Base-by-base conservation (phyloP, 2,797 vertebrate genomes). In the Astyanax mexicanus region DNA sequence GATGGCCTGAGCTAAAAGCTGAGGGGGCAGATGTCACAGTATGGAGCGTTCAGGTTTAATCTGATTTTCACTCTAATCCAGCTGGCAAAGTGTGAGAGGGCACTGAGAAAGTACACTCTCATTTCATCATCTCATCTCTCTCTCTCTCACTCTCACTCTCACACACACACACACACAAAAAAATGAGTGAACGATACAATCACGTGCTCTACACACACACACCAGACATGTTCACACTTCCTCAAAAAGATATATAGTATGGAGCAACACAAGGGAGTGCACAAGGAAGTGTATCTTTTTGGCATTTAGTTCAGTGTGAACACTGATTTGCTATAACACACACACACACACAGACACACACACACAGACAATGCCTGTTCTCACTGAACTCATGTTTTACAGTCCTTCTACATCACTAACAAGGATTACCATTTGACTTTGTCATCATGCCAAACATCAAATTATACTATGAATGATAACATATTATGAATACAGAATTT, bases 31-130 rank as follows among this genome's bases (percentile, higher is more conserved):
- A 82, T 88, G 84, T 86, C 78, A 75, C 67, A 68, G 64, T 85
- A 78, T 86, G 74, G 67, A 84, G 60, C 61, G 66, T 69, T 80
- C 61, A 75, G 77, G 83, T 72, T 52, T 80, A 84, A 84, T 85
- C 80, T 80, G 81, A 80, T 84, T 83, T 86, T 75, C 75, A 81
- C 72, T 51, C 79, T 67, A 82, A 84, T 85, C 32, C 49, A 83
- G 83, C 73, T 73, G 75, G 66, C 78, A 79, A n/a, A 47, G 72
- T 47, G 81, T 69, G 45, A 29, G 47, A 42, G 23, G 60, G 38
- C 27, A 58, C 65, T 40, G 57, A 62, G 72, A 47, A 65, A 74
- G 60, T 32, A 57, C 47, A 32, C 45, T 66, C 62, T 45, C 29
- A 57, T 52, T 52, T 27, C 19, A 19, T 58, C 61, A n/a, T n/a